Evolutionary conservation across 2,888 invertebrate genomes (phyloP), one percentile per base, ranked within the genome.

Genomic region (Lasioglossum lativentre): DNA sequence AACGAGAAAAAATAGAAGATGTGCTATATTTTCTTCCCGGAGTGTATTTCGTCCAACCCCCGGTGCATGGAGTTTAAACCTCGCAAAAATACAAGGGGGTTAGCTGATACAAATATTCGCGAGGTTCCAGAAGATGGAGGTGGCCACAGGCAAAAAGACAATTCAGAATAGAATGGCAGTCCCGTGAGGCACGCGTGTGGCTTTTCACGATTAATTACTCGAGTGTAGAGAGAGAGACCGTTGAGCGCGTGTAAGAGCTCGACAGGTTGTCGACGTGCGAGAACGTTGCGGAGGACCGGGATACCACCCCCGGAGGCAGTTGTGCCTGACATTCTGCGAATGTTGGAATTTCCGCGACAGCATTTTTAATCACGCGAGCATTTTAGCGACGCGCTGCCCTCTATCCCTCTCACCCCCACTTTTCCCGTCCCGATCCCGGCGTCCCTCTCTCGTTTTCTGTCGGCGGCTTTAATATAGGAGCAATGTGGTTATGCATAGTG

Each of bases 321-420:
- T 87, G 83, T 83, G 86, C 84, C 89, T 87, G 88, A 90, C 92
- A 93, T 93, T 93, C 92, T 90, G 84, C 77, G 91, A 89, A 91
- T 93, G 93, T 92, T 83, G 93, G 92, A 93, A 93, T 93, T 91
- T 91, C 88, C 90, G 91, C 90, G 92, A 94, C 94, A 94, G 93
- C 92, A 95, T 94, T 95, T 95, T 94, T 94, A 95, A 95, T 94
- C 94, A 94, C 93, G 91, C 94, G 92, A 93, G 93, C 93, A 93
- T 94, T 93, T 93, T 92, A 90, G 83, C 87, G 84, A 72, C 82
- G 89, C 87, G 63, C 63, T 63, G 85, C 66, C 75, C 77, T 80
- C 56, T 80, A 75, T 23, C 38, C 19, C 38, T 2, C 16, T 30
- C 75, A 27, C 74, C 12, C 19, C n/a, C n/a, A n/a, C n/a, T 19